Evolutionary conservation across 2,113 vertebrate species (phyloP).

Genomic region (Centropus unirufus): DNA sequence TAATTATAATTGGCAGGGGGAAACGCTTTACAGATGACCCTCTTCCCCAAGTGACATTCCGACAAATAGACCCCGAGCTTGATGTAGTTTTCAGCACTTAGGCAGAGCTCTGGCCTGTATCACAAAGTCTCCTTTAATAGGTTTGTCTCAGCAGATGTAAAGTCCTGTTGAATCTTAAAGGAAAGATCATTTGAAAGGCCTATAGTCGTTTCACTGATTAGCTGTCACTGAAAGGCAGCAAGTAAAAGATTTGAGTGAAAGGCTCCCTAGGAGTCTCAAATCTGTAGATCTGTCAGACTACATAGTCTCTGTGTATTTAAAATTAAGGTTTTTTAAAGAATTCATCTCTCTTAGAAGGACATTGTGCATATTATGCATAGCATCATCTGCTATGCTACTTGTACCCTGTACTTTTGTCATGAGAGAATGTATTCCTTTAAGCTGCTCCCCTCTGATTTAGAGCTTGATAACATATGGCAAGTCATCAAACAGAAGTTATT

Average conservation of each 20-base stretch:
- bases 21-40: slow-evolving; percentile 33
- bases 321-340: slow-evolving; percentile 52
- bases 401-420: slow-evolving; percentile 7
- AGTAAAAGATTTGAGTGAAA: slow-evolving; percentile 51
- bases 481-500: slow-evolving; percentile 71
- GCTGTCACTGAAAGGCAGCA: slow-evolving; percentile 48
- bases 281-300: slow-evolving; percentile 51
- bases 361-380: neutral
- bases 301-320: slow-evolving; percentile 16
- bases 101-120: slow-evolving; percentile 25
- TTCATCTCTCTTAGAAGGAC: slow-evolving; percentile 22
- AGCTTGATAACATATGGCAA: slow-evolving; percentile 64
- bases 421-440: slow-evolving; percentile 60
- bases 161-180: slow-evolving; percentile 55
- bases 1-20: slow-evolving; percentile 31
- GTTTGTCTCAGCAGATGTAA: neutral
- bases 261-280: slow-evolving; percentile 5
- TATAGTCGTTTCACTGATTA: slow-evolving; percentile 34
- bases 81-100: slow-evolving; percentile 6
- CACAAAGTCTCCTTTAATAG: slow-evolving; percentile 47
- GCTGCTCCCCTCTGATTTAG: slow-evolving; percentile 21
- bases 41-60: slow-evolving; percentile 9
- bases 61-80: slow-evolving; percentile 24
- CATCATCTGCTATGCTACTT: slow-evolving; percentile 18
- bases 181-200: slow-evolving; percentile 43